Conservation (phyloP, 2,888 invertebrate genomes). For the Venustoraphidia nigricollis region DNA sequence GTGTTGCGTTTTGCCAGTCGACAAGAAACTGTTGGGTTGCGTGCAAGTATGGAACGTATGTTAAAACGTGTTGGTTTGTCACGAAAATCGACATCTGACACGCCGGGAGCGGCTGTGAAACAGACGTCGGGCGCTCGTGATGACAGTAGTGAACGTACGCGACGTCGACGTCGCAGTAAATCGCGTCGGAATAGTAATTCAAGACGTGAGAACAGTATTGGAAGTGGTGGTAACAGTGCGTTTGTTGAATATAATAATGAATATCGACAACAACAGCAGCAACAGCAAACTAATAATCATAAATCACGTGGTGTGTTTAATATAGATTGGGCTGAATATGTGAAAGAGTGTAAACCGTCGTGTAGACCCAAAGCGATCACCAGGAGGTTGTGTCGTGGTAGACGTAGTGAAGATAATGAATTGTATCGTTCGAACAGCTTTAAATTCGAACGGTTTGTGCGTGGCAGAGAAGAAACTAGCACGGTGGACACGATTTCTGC, state of each 20-base stretch:
- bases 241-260: no score
- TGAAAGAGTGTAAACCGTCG: slow-evolving; percentile 33
- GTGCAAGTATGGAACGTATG: slow-evolving; percentile 27
- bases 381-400: slow-evolving; percentile 57
- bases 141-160: slow-evolving; percentile 15
- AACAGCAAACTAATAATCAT: no score
- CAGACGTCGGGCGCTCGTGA: slow-evolving; percentile 19
- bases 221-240: no score
- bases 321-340: slow-evolving; percentile 35
- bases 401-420: slow-evolving; percentile 64
- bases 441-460: slow-evolving; percentile 71
- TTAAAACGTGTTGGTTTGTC: slow-evolving; percentile 28
- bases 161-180: slow-evolving; percentile 21
- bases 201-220: no score
- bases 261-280: no score
- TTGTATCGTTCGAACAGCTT: slow-evolving; percentile 76
- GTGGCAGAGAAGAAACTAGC: slow-evolving; percentile 41
- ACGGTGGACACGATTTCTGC: neutral
- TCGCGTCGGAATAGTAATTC: slow-evolving; percentile 16
- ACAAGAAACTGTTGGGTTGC: neutral
- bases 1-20: neutral
- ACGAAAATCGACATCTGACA: slow-evolving; percentile 13
- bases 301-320: slow-evolving; percentile 27
- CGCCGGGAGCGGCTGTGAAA: slow-evolving; percentile 9
- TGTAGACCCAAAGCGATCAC: slow-evolving; percentile 43